These are phyloP conservation scores for Psittacara wagleri DNA, from an alignment of 2,113 vertebrate genomes.

Conservation along the genomic window DNA sequence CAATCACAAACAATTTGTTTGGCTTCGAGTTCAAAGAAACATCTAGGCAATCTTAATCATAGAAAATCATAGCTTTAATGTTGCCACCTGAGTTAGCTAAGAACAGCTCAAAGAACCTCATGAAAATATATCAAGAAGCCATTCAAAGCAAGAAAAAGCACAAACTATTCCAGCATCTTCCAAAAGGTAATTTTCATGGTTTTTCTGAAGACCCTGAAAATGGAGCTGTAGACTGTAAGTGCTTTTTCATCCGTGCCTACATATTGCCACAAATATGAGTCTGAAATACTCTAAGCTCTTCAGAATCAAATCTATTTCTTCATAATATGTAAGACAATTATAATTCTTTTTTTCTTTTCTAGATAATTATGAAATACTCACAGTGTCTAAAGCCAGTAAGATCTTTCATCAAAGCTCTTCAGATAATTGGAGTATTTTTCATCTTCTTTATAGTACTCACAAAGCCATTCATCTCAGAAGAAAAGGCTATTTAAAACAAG, in stretches of 20 bases:
- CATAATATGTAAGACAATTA: not conserved
- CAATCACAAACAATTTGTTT: not conserved
- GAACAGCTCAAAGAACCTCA: not conserved
- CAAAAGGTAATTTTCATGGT: not conserved
- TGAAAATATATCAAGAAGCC: not conserved
- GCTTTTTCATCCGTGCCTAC: not conserved
- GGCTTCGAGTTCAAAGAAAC: not conserved
- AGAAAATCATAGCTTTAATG: not conserved
- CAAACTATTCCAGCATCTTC: not conserved
- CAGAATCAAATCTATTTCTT: not conserved
- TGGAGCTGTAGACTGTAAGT: not conserved
- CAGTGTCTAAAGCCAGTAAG: not conserved
- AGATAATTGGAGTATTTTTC: not conserved
- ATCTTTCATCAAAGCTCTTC: not conserved
- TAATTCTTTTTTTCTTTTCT: not conserved
- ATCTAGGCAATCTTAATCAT: not conserved
- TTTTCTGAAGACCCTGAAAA: not conserved
- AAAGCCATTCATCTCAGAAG: not conserved
- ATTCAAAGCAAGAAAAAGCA: not conserved
- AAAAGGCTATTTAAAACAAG: not conserved
- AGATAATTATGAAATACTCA: not conserved
- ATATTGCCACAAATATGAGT: not conserved
- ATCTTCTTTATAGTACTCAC: not conserved
- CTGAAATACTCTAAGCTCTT: not conserved
- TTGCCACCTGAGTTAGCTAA: not conserved